Base-by-base conservation (phyloP, 2,888 invertebrate genomes). In the Pseudoips prasinana region DNA sequence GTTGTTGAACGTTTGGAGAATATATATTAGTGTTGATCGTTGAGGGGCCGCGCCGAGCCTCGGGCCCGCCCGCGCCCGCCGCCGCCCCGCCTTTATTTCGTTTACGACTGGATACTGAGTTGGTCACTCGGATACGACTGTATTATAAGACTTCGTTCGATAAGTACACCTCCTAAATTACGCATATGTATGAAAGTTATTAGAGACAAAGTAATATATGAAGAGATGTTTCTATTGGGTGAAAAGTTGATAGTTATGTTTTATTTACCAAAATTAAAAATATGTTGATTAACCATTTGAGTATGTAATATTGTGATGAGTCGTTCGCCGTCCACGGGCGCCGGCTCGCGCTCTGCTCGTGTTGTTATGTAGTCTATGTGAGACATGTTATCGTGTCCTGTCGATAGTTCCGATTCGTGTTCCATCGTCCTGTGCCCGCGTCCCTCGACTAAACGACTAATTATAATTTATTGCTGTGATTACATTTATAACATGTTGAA, bases 1-100 rank as follows among this genome's bases (percentile, higher is more conserved):
- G 84, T 83, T 88, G 88, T 88, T 88, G 88, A 87, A 87, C 78
- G 88, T 87, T 88, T 69, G 76, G 78, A 86, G 79, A 74, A 73
- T 81, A 86, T 78, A 78, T 61, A 82, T 77, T 84, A 83, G 86
- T 84, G 86, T 87, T 86, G 81, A 80, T 75, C 63, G 76, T 75
- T 44, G 49, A 56, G 59, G 57, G 57, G 59, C 64, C 66, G 58
- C 63, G 67, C 54, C 58, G 65, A 17, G 33, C 49, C 45, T 28
- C 52, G 33, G n/a, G 20, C 14, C 10, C 8, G 26, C 14, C 22
- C 23, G 48, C 64, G 64, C 41, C 49, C 52, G 60, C 41, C 58
- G 57, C 59, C 64, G 54, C 63, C 39, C 59, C 69, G 66, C 66
- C 62, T 59, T 62, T 72, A 63, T 73, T 74, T 72, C 69, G 63